phyloP scores from a whole-genome alignment of 2,113 vertebrate species.

The Rhizomys pruinosus region DNA sequence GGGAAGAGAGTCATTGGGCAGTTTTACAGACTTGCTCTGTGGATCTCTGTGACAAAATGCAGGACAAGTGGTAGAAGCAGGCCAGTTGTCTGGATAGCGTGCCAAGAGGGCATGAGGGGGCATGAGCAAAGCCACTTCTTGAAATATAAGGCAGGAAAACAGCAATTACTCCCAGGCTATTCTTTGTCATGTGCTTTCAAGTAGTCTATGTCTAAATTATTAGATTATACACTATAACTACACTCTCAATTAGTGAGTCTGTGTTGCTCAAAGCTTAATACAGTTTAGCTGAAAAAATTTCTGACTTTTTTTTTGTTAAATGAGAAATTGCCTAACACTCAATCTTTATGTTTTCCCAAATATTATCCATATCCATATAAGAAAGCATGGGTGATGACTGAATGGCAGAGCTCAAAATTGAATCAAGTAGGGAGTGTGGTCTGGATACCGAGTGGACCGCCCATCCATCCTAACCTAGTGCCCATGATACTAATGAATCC shows the following conservation, averaged over 20 bases:
- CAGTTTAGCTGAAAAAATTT: neutral
- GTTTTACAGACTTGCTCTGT: constrained; percentile 9
- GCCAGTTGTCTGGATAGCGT: neutral
- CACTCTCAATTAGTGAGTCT: neutral
- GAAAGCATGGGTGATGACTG: neutral
- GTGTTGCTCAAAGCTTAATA: constrained; percentile 39
- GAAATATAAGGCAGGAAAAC: constrained; percentile 20
- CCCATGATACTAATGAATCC: neutral
- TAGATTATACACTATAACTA: neutral
- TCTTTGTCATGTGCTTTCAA: neutral
- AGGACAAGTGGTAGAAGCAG: neutral
- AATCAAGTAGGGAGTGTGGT: neutral
- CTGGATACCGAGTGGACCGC: neutral
- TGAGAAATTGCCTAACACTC: neutral
- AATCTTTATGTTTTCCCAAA: neutral
- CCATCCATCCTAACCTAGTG: neutral
- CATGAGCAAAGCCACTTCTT: neutral
- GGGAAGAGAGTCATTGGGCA: neutral
- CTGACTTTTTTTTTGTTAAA: neutral
- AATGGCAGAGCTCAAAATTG: neutral
- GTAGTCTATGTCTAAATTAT: constrained; percentile 34
- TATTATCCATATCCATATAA: neutral
- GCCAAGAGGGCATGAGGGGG: neutral
- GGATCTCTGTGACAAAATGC: neutral
- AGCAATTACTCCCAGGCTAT: constrained; percentile 28